These are phyloP conservation scores for Pogonocherus hispidulus DNA, from an alignment of 2,888 invertebrate species.

Conservation along the genomic window DNA sequence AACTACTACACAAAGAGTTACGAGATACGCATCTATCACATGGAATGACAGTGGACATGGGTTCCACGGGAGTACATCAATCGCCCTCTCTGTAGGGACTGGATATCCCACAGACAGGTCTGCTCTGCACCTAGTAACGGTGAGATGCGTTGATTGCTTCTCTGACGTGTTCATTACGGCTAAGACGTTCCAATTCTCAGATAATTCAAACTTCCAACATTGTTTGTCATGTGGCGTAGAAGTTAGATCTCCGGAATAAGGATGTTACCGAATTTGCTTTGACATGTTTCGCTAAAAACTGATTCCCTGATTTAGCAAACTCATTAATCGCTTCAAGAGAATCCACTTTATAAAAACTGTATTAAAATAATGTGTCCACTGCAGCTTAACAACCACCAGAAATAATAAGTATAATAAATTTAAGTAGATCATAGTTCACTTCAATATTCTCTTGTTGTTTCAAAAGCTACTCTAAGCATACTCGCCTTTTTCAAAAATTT, in stretches of 20 bases:
- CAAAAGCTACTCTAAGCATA: too few relatives aligned
- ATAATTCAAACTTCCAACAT: slow-evolving; percentile 54
- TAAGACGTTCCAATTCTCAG: slow-evolving; percentile 57
- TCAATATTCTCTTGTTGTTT: too few relatives aligned
- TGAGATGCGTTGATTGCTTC: slow-evolving; percentile 61
- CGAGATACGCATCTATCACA: slow-evolving; percentile 43
- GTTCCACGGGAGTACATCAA: slow-evolving; percentile 51
- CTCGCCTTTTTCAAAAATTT: too few relatives aligned
- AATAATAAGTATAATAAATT: too few relatives aligned
- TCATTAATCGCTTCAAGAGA: too few relatives aligned
- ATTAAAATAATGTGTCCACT: too few relatives aligned
- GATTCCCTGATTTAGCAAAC: not conserved
- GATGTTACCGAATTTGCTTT: slow-evolving; percentile 14
- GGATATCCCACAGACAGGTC: slow-evolving; percentile 44
- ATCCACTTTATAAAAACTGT: too few relatives aligned
- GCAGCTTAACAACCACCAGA: too few relatives aligned
- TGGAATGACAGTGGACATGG: slow-evolving; percentile 51
- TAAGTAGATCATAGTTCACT: too few relatives aligned
- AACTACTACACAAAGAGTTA: slow-evolving; percentile 30
- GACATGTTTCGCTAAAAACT: not conserved
- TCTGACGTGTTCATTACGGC: slow-evolving; percentile 61
- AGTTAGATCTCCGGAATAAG: slow-evolving; percentile 16
- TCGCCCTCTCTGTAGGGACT: slow-evolving; percentile 46
- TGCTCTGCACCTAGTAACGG: slow-evolving; percentile 55
- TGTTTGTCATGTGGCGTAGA: slow-evolving; percentile 48